Percentiles rank a stretch among this genome's conserved stretches.
These are phyloP conservation scores for Xyrichtys novacula DNA, from an alignment of 2,797 vertebrate genomes.

Conservation along the genomic window DNA sequence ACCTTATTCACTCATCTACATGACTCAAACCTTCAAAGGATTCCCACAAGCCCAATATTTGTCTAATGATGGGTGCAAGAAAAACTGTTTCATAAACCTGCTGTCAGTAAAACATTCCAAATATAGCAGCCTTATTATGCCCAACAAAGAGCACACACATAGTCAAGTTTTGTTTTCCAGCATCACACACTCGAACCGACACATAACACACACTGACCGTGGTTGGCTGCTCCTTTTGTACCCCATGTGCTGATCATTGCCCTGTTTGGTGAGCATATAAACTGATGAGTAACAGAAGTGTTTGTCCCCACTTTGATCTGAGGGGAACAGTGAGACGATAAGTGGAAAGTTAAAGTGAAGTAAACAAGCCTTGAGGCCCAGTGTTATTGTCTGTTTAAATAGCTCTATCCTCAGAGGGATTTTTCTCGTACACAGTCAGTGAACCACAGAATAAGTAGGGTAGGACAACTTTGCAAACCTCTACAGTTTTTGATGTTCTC, in stretches of 20 bases:
- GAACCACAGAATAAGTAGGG: constrained; percentile 36
- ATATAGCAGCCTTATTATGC: constrained; percentile 52
- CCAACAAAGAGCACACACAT: constrained; percentile 55
- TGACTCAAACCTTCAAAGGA: constrained; percentile 33
- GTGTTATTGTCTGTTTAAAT: constrained; percentile 70
- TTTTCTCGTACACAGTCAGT: constrained; percentile 37
- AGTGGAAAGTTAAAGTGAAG: constrained; percentile 55
- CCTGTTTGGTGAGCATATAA: constrained; percentile 33
- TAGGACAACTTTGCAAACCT: constrained; percentile 21
- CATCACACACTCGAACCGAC: constrained; percentile 48
- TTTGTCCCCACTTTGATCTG: constrained; percentile 50
- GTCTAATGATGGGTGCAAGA: constrained; percentile 34
- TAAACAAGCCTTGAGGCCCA: constrained; percentile 62
- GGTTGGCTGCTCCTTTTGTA: constrained; percentile 61
- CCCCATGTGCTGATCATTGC: constrained; percentile 18
- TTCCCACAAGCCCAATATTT: constrained; percentile 34
- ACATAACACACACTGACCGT: constrained; percentile 35
- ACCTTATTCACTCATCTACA: constrained; percentile 30
- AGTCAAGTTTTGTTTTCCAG: constrained; percentile 41
- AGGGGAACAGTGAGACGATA: constrained; percentile 42
- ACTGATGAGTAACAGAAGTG: constrained; percentile 31
- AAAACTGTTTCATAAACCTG: constrained; percentile 49
- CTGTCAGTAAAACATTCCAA: constrained; percentile 50
- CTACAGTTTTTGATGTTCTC: constrained; percentile 36
- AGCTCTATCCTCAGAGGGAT: constrained; percentile 52